Evolutionary conservation across 2,797 vertebrate genomes (phyloP), one percentile per base, ranked within the genome.

Genomic region (Cyclopterus lumpus): DNA sequence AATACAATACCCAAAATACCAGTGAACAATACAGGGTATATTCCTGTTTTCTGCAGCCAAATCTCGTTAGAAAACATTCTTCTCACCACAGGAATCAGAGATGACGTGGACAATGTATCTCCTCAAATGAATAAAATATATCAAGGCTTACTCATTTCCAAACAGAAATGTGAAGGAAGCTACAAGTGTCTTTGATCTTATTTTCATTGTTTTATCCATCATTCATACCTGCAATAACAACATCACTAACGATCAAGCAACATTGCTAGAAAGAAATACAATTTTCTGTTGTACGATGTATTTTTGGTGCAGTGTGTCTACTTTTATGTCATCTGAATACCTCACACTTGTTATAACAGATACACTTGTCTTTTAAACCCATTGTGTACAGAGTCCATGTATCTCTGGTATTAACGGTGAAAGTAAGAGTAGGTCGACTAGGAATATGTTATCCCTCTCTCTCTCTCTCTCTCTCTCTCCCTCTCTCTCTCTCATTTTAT

Each of bases 401-500:
- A 8, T 59, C 53, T 8, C 11, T 71, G 15, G 11, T 20, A 36
- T 59, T 22, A 34, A 16, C 7, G 0, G 16, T 0, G 7, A 63
- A 78, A 51, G 40, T 62, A 67, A 80, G 78, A 73, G 53, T 66
- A 57, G 48, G 42, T 48, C 63, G 59, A 15, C 38, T 26, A 18
- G 64, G 20, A 70, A 58, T 36, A 38, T 63, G 76, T 48, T 78
- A 42, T 49, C 24, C 8, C 1, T 68, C 20, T 40, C 36, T 58
- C n/a, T 40, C 18, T 51, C 73, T 65, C 38, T 32, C 49, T 44
- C 51, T 48, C 36, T 14, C 14, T 66, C 30, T 42, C 38, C 20
- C 67, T 67, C 61, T 51, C 58, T 69, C 75, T 79, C 75, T 72
- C 66, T 89, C 74, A 75, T 88, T 90, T 88, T 85, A 86, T 84